A percentile compares a stretch with the other conserved stretches of the same genome.
Conservation (phyloP, 2,888 invertebrate species). For the Eupeodes latifasciatus region DNA sequence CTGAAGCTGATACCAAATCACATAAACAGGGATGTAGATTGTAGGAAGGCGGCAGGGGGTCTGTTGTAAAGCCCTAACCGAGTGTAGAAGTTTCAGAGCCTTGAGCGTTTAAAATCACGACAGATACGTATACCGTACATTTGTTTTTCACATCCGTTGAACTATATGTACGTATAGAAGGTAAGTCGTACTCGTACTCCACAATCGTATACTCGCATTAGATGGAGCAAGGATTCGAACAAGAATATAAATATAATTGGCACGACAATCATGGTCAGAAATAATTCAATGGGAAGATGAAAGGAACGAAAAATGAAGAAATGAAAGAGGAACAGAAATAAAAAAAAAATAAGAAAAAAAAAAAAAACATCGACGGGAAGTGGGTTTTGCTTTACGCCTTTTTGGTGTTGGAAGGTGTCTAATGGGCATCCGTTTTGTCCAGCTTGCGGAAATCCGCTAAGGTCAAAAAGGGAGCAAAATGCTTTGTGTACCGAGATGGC, state of each 20-base stretch:
- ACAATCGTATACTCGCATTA: background rate
- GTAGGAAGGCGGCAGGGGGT: background rate
- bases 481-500: constrained; percentile 57
- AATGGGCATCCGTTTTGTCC: constrained; percentile 75
- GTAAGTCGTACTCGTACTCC: background rate
- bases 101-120: constrained; percentile 21
- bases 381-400: constrained; percentile 72
- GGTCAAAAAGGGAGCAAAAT: constrained; percentile 70
- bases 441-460: constrained; percentile 75
- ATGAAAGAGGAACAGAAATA: constrained; percentile 43
- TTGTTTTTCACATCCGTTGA: constrained; percentile 10
- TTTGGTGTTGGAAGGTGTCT: constrained; percentile 75
- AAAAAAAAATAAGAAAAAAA: background rate
- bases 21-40: background rate
- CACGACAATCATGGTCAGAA: constrained; percentile 74
- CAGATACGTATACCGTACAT: background rate
- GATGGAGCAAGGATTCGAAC: constrained; percentile 27
- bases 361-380: constrained; percentile 62
- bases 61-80: constrained; percentile 11
- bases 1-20: constrained; percentile 1
- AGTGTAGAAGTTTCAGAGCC: background rate
- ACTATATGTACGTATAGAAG: background rate
- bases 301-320: constrained; percentile 71
- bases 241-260: constrained; percentile 68
- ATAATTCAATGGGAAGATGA: constrained; percentile 74